These are phyloP conservation scores for Parauchenoglanis punctatus DNA, from an alignment of 2,797 vertebrate genomes.

Conservation along the genomic window DNA sequence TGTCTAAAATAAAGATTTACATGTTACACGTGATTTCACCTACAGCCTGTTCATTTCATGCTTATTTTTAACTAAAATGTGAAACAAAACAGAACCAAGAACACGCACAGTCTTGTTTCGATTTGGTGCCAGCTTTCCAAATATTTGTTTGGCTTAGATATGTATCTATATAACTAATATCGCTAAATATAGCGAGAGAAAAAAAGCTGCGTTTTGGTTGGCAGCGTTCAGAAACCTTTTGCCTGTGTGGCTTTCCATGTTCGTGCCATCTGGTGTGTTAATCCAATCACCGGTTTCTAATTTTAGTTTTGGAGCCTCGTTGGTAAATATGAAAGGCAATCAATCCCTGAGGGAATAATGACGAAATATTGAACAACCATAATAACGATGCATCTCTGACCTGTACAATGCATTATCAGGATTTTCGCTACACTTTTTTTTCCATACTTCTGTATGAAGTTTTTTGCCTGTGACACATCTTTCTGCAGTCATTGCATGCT, in stretches of 20 bases:
- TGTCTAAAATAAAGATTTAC: not conserved
- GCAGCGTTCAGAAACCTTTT: slow-evolving; percentile 16
- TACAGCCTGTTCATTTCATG: not conserved
- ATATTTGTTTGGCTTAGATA: not conserved
- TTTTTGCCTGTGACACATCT: not conserved
- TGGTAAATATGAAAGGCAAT: not conserved
- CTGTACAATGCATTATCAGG: not conserved
- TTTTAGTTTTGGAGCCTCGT: not conserved
- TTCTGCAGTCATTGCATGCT: not conserved
- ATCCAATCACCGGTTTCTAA: slow-evolving; percentile 4
- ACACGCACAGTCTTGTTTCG: not conserved
- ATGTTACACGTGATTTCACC: not conserved
- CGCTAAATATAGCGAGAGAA: not conserved
- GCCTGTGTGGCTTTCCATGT: slow-evolving; percentile 24
- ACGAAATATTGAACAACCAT: not conserved
- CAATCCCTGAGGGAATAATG: not conserved
- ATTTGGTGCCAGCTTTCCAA: not conserved
- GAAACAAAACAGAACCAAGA: not conserved
- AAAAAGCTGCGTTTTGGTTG: not conserved
- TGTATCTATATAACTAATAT: not conserved
- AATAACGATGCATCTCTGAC: not conserved
- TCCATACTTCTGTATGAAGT: not conserved
- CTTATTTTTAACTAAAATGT: not conserved
- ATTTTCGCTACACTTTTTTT: not conserved
- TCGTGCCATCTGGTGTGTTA: slow-evolving; percentile 48